Conservation (phyloP, 2,113 vertebrate genomes). For the Bufo gargarizans region DNA sequence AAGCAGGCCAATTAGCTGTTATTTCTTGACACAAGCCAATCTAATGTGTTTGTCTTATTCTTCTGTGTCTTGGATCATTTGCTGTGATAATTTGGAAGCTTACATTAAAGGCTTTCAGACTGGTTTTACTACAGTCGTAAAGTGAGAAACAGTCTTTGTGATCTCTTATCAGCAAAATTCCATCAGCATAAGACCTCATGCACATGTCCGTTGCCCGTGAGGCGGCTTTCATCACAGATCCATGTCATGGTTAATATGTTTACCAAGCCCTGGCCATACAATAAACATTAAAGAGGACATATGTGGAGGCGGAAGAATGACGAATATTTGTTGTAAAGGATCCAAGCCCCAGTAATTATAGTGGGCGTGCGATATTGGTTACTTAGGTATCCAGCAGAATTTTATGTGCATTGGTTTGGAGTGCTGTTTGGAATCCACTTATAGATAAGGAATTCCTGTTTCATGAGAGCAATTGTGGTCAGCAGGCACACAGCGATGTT, state of each 20-base stretch:
- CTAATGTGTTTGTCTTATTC: constrained; percentile 35
- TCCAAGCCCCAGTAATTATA: constrained; percentile 9
- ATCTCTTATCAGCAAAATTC: constrained; percentile 44
- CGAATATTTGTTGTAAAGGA: not conserved
- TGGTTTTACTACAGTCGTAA: constrained; percentile 38
- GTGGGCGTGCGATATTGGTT: constrained; percentile 1
- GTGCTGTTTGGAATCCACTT: constrained; percentile 21
- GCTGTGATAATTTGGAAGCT: constrained; percentile 16
- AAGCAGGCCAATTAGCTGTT: not conserved
- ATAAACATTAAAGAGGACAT: constrained; percentile 28
- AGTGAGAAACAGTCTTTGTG: constrained; percentile 33
- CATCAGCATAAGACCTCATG: constrained; percentile 22
- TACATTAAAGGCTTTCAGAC: constrained; percentile 45
- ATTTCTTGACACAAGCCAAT: constrained; percentile 1
- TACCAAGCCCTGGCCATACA: constrained; percentile 38
- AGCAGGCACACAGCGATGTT: not conserved
- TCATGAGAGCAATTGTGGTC: constrained; percentile 31
- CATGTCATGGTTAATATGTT: constrained; percentile 43
- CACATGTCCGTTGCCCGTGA: not conserved
- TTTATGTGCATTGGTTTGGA: constrained; percentile 19
- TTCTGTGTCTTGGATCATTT: constrained; percentile 18
- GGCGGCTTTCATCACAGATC: constrained; percentile 30
- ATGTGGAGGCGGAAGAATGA: constrained; percentile 23
- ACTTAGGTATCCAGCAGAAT: constrained; percentile 25
- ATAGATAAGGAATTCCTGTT: constrained; percentile 42